Base-by-base conservation (phyloP, 1,140 invertebrate species). In the Portunus trituberculatus region DNA sequence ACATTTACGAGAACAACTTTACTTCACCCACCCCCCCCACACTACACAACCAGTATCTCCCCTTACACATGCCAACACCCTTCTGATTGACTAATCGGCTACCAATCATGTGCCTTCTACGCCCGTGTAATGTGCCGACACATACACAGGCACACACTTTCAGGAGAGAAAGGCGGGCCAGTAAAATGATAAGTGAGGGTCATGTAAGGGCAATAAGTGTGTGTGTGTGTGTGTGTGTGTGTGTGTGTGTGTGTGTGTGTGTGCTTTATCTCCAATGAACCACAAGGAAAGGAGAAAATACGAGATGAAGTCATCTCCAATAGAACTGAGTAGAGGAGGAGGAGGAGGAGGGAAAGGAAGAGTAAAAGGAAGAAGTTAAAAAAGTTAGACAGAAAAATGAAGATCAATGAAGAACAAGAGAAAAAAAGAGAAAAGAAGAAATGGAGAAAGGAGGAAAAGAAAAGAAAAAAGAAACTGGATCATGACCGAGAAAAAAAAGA, bases 231-330 rank as follows among this genome's bases (percentile, higher is more conserved):
- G 86, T 32, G 86, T 29, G 86, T 88, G 31, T 39, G 28, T 32
- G 31, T 88, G 86, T 32, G 86, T 88, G 86, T 32, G 86, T 88
- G 86, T 88, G 86, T 88, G 86, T 88, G 86, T 88, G 86, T 88
- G 28, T 88, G 86, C 7, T 39, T 84, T 84, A 28, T 10, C 14
- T 16, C 52, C 20, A 59, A 10, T 10, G 52, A 59, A 20, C 12
- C 52, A 20, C 20, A 20, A 20, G 20, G 52, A 59, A 59, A 10
- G 10, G 52, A 59, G 67, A 76, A 0, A 76, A n/a, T n/a, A 76
- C 12, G 67, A 20, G 52, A 59, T 2, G 52, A 59, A 14, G 52
- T 59, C 52, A 59, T 59, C 39, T 39, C 39, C 39, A 39, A 6
- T 39, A 39, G 39, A 39, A 39, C 1, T 2, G 39, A 39, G 39